Base-by-base conservation (phyloP, 2,113 vertebrate species). In the Taxidea taxus region DNA sequence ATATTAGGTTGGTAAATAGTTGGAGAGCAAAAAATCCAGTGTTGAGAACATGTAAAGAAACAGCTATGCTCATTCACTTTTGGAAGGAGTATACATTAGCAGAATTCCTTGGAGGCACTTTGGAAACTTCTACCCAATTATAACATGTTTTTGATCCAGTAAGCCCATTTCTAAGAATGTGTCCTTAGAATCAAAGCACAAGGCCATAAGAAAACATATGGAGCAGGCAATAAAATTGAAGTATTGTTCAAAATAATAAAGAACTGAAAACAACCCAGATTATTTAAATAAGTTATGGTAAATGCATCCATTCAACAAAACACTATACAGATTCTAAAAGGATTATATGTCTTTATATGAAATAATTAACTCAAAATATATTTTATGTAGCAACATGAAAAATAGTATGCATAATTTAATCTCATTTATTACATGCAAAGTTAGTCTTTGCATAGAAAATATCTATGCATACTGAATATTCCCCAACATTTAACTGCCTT, bases 371-470 rank as follows among this genome's bases (percentile, higher is more conserved):
- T 58, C 27, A 68, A 10, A 83, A 56, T 34, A 15, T 8, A 49
- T 94, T 96, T 90, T 62, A 58, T 58, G 37, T 90, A 95, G 49
- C 20, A 96, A n/a, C 66, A n/a, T 89, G 58, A 75, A 15, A 44
- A 87, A 80, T 21, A n/a, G 23, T 7, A 80, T 29, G 23, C 47
- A 72, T 37, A 64, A 87, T 77, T 85, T 47, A 87, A 27, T 18
- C 29, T 23, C 75, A 39, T 16, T 97, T 86, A 51, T 75, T 47
- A 80, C 60, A 86, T 74, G 12, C 47, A 42, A 25, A 58, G 16
- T 58, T 95, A 62, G 42, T 39, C 21, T 83, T 14, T 90, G 1
- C 29, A 66, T 23, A 60, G 64, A 58, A 64, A 94, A 42, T 90
- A 87, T 25, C 11, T 44, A 31, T 84, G 15, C 4, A 42, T 39